Base-by-base conservation (phyloP, 2,797 vertebrate species). In the Microctenopoma steveboyesi region DNA sequence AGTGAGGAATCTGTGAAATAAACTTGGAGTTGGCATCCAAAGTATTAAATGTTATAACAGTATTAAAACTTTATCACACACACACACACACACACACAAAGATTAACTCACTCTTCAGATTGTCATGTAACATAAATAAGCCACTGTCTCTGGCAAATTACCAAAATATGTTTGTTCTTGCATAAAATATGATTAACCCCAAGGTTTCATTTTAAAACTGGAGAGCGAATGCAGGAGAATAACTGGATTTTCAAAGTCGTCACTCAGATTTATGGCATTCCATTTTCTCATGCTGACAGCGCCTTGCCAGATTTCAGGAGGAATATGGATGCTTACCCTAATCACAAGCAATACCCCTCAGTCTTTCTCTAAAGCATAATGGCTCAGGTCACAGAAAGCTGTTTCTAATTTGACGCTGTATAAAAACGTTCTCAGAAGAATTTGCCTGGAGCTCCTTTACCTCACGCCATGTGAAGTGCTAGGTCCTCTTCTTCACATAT, bases 361-460 rank as follows among this genome's bases (percentile, higher is more conserved):
- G 76, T 80, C 76, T 84, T 67, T 58, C 56, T 79, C 57, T 72
- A 54, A 86, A 88, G 82, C 61, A 35, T 66, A 69, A 78, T 71
- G 72, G 72, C 78, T 85, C 71, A 60, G 76, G 87, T 91, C 85
- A 79, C 69, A 68, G 64, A 78, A 88, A 84, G 84, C 88, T 92
- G 90, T 82, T 92, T 89, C 75, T 87, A 77, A 87, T 93, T 89
- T 87, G 76, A 88, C 77, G 70, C 54, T 64, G 73, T 82, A 80
- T 86, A 79, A 86, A 85, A 88, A 81, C 70, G 74, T 69, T 84
- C 86, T 81, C 47, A 4, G 61, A 81, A 74, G 71, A 84, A 81
- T 76, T 76, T 42, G 70, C 80, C 57, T 30, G 49, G 40, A 72
- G 69, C 69, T 64, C 53, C 50, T 69, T 74, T 67, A 70, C 75